Conservation (phyloP, 2,888 invertebrate species). For the Callyntrura sp. region DNA sequence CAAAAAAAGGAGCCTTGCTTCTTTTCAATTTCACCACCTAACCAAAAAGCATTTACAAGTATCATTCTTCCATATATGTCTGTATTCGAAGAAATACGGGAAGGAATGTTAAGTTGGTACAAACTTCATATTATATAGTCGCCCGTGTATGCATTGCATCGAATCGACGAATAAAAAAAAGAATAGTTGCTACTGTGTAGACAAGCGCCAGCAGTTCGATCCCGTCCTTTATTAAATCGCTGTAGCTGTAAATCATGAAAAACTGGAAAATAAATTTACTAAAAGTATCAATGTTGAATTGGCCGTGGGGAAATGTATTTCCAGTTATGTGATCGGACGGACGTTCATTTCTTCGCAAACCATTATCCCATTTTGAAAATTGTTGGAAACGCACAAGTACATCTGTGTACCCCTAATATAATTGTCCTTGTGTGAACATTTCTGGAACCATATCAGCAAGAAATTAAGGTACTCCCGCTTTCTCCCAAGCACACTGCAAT, state of each 20-base stretch:
- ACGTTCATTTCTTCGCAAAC: conserved; percentile 23
- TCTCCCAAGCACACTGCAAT: background rate
- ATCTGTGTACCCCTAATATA: conserved; percentile 4
- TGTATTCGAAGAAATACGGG: background rate
- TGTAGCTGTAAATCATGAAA: conserved; percentile 67
- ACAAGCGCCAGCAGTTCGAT: background rate
- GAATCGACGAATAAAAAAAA: background rate
- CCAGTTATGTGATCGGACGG: background rate
- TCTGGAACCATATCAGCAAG: background rate
- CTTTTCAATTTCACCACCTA: conserved; percentile 44
- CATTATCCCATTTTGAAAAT: conserved; percentile 43
- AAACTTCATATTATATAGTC: background rate
- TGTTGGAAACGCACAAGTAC: background rate
- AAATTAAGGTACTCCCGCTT: background rate
- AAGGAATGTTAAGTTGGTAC: too few relatives aligned
- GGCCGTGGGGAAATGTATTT: conserved; percentile 23
- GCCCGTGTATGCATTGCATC: background rate
- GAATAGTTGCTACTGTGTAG: background rate
- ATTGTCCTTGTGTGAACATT: conserved; percentile 12
- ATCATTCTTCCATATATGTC: background rate
- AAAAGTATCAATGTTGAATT: conserved; percentile 62
- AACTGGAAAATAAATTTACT: conserved; percentile 68
- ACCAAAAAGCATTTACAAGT: background rate
- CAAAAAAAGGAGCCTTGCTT: conserved; percentile 14
- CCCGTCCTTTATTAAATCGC: conserved; percentile 56